Percentiles rank a stretch among this genome's conserved stretches.
These are phyloP conservation scores for Drosophila antonietae DNA, from an alignment of 2,888 invertebrate genomes.

Conservation along the genomic window DNA sequence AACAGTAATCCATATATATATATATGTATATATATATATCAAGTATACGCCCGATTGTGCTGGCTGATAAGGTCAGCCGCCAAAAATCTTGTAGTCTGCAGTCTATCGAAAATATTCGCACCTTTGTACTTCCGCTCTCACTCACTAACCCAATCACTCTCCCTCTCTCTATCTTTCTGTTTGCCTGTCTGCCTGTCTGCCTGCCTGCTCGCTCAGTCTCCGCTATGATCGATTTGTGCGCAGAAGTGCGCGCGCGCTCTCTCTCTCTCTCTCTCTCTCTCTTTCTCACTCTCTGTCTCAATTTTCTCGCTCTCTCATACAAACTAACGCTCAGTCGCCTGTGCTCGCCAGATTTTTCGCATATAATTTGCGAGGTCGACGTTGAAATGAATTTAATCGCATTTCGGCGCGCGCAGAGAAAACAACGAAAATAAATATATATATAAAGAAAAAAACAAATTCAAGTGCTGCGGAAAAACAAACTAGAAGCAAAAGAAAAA, in stretches of 20 bases:
- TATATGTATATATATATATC: slow-evolving; percentile 36
- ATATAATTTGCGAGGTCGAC: slow-evolving; percentile 83
- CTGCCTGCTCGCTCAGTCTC: slow-evolving; percentile 14
- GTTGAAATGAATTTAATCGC: slow-evolving; percentile 81
- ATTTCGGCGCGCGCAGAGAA: slow-evolving; percentile 78
- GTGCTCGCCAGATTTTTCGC: slow-evolving; percentile 66
- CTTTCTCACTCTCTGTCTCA: not conserved
- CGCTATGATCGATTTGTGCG: slow-evolving; percentile 56
- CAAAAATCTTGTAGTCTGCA: slow-evolving; percentile 23
- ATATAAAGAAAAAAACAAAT: not conserved
- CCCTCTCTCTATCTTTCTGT: too few relatives aligned
- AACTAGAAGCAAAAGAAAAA: not conserved
- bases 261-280: not conserved
- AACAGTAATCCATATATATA: slow-evolving; percentile 5
- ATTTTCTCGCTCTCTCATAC: slow-evolving; percentile 21
- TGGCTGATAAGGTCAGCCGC: slow-evolving; percentile 37
- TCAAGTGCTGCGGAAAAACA: slow-evolving; percentile 29
- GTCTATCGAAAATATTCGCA: slow-evolving; percentile 9
- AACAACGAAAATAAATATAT: slow-evolving; percentile 58
- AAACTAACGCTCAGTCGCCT: slow-evolving; percentile 12
- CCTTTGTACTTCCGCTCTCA: slow-evolving; percentile 13
- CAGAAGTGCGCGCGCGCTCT: slow-evolving; percentile 34
- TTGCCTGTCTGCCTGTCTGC: not conserved
- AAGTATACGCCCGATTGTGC: slow-evolving; percentile 45
- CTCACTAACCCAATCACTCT: not conserved